Percentiles rank a stretch among this genome's conserved stretches.
Conservation (phyloP, 2,888 invertebrate genomes). For the Corbicula japonica region DNA sequence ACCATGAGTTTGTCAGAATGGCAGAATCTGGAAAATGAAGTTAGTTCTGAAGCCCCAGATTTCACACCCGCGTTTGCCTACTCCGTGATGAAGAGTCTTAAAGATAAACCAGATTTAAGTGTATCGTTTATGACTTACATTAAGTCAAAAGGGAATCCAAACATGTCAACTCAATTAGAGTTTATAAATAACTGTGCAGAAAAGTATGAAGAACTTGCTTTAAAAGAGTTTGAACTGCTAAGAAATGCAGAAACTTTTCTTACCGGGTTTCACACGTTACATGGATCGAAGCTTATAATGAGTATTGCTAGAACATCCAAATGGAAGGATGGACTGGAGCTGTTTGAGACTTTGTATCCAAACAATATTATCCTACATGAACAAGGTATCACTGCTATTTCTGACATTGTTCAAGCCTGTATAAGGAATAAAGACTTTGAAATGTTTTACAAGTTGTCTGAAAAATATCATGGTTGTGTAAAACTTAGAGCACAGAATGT, state of each 20-base stretch:
- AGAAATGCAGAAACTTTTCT: no score
- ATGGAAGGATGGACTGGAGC: no score
- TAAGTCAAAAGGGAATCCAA: constrained; percentile 6
- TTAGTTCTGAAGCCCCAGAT: background rate
- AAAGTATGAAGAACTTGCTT: constrained; percentile 17
- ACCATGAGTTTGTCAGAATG: constrained; percentile 1
- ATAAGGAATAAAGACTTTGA: no score
- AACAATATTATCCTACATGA: no score
- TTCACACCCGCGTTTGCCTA: background rate
- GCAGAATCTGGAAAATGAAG: background rate
- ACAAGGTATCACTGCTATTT: no score
- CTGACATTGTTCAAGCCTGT: no score
- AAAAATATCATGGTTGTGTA: no score
- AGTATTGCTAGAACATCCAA: no score
- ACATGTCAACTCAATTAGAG: background rate
- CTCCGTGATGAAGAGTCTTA: background rate
- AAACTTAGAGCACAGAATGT: background rate
- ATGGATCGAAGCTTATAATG: no score
- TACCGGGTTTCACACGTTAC: no score
- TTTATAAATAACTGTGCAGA: constrained; percentile 10
- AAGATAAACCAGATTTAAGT: constrained; percentile 11
- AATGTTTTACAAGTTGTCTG: background rate
- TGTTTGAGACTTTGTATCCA: no score
- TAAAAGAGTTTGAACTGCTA: constrained; percentile 4
- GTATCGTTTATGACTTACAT: constrained; percentile 14